phyloP scores from a whole-genome alignment of 2,797 vertebrate species.

The Poliocrania exsul region DNA sequence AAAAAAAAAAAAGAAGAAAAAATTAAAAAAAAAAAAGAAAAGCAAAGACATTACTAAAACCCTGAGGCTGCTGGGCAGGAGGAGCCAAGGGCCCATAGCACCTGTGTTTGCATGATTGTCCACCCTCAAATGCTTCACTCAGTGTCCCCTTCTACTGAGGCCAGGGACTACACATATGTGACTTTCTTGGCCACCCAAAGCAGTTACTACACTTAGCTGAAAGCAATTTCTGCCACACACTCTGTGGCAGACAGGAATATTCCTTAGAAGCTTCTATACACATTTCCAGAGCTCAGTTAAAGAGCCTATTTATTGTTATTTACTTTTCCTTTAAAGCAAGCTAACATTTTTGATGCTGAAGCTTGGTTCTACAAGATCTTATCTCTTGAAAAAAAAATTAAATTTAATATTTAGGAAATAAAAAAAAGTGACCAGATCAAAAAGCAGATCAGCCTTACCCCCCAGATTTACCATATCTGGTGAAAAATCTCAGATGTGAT shows the following conservation, averaged over 20 bases:
- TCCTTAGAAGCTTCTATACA: neutral
- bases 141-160: neutral
- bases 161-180: accelerated
- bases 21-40: neutral
- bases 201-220: neutral
- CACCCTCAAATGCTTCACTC: neutral
- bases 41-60: neutral
- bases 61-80: neutral
- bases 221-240: neutral
- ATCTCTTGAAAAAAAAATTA: neutral
- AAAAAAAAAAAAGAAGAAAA: neutral
- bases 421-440: neutral
- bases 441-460: neutral
- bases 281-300: neutral
- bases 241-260: neutral
- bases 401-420: neutral
- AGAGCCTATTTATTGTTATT: neutral
- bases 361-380: neutral
- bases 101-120: neutral
- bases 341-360: neutral
- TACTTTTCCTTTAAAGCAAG: neutral
- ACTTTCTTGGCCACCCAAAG: neutral
- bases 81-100: neutral
- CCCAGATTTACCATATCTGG: accelerated
- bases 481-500: neutral